Evolutionary conservation across 35 echinoderm and acorn worm genomes (phyloP), one percentile per base, ranked within the genome.

Genomic region (Stichopus chloronotus): DNA sequence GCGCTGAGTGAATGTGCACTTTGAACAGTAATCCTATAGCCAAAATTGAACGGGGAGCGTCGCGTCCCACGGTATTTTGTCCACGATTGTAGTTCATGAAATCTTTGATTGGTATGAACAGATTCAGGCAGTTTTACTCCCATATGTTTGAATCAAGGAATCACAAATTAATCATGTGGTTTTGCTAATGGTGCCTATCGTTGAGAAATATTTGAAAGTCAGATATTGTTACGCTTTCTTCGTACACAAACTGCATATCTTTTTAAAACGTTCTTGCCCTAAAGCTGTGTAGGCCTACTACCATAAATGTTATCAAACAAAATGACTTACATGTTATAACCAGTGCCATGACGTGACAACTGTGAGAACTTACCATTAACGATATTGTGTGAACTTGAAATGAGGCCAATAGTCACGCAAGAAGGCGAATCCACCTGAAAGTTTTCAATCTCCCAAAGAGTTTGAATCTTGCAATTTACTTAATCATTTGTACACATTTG

Each of bases 151-250:
- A 76, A 23, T 23, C n/a, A n/a, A 76, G 24, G 71, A 76, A 76
- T 14, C 71, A 76, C 71, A 76, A 12, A 76, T 76, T 76, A 76
- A 76, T 76, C 71, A 76, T 76, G 71, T 76, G 71, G 71, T 76
- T 14, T 76, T 76, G 71, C 71, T 76, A 5, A 76, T 76, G 71
- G 24, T 5, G 71, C 24, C 71, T 76, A 4, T 76, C 24, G 71
- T 76, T 76, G 71, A 76, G 71, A 76, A 76, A 76, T 76, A 76
- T 76, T 76, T 76, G 71, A 14, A 76, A 5, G 71, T 76, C 71
- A 76, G 71, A 12, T 76, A 76, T 76, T 76, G 24, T 76, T 76
- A 76, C 24, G 71, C 71, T 76, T 76, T 76, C 71, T 76, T 76
- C 71, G 71, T 76, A 76, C 71, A 76, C 11, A 76, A 76, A 76